These are phyloP conservation scores for Cerastoderma edule DNA, from an alignment of 2,888 invertebrate species.

Conservation along the genomic window DNA sequence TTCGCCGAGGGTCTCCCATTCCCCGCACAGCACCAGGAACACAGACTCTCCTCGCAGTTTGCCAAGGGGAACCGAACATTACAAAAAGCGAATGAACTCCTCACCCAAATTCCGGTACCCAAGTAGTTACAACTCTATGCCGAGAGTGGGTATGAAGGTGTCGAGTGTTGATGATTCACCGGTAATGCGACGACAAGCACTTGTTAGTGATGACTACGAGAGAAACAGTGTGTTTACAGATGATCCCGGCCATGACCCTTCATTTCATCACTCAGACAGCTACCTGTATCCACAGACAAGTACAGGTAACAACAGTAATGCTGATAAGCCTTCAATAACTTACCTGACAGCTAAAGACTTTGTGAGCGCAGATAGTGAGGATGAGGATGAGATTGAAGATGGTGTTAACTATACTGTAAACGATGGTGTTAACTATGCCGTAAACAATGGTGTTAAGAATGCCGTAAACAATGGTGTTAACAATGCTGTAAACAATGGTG, in stretches of 20 bases:
- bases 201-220: conserved; percentile 14
- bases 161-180: conserved; percentile 6
- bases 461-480: too few relatives aligned
- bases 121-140: conserved; percentile 20
- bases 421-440: too few relatives aligned
- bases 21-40: background rate
- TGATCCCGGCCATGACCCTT: background rate
- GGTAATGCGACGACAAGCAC: background rate
- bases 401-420: too few relatives aligned
- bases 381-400: conserved; percentile 39
- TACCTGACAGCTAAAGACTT: conserved; percentile 62
- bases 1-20: conserved; percentile 6
- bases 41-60: background rate
- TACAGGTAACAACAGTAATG: background rate
- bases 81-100: conserved; percentile 17
- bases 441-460: too few relatives aligned
- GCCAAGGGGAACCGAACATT: conserved; percentile 17
- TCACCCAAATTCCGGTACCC: conserved; percentile 49
- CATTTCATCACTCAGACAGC: background rate
- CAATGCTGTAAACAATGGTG: too few relatives aligned
- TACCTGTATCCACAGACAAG: conserved; percentile 19
- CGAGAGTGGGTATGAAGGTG: background rate
- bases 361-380: conserved; percentile 48
- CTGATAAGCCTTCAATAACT: conserved; percentile 28
- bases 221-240: conserved; percentile 25